Conservation (phyloP, 2,888 invertebrate species). For the Dasysyrphus albostriatus region DNA sequence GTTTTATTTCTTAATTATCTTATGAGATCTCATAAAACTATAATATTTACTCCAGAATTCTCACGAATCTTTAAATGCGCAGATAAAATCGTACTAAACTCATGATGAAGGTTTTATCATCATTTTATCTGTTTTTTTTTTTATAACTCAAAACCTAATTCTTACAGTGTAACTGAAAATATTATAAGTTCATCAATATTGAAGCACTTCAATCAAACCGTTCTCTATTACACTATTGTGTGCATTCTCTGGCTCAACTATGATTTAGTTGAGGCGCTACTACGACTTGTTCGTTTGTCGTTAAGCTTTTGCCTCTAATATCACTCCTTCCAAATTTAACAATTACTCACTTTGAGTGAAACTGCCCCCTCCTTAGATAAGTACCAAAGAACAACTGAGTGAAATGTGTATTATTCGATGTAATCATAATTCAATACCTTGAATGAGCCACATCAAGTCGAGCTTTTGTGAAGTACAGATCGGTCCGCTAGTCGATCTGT, state of each 20-base stretch:
- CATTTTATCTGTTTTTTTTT: too few species aligned
- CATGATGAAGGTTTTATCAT: too few species aligned
- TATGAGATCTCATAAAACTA: too few species aligned
- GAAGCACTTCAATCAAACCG: background rate
- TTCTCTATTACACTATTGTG: background rate
- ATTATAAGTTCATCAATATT: background rate
- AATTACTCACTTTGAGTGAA: constrained; percentile 19
- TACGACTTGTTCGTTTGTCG: background rate
- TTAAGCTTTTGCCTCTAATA: background rate
- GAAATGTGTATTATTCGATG: constrained; percentile 26
- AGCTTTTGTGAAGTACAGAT: constrained; percentile 51
- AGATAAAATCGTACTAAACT: too few species aligned
- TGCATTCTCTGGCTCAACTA: background rate
- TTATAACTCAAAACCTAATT: background rate
- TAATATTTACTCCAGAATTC: too few species aligned
- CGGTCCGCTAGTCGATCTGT: constrained; percentile 41
- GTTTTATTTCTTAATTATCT: too few species aligned
- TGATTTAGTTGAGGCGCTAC: constrained; percentile 17
- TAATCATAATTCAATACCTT: constrained; percentile 19
- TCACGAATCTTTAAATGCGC: too few species aligned
- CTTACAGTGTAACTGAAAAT: background rate
- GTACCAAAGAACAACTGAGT: constrained; percentile 39
- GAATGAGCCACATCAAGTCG: constrained; percentile 33
- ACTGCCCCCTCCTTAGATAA: constrained; percentile 6
- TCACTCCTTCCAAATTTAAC: background rate